Evolutionary conservation across 92 coral and sea anemone genomes (phyloP).

Genomic region (Phenganax marumi): DNA sequence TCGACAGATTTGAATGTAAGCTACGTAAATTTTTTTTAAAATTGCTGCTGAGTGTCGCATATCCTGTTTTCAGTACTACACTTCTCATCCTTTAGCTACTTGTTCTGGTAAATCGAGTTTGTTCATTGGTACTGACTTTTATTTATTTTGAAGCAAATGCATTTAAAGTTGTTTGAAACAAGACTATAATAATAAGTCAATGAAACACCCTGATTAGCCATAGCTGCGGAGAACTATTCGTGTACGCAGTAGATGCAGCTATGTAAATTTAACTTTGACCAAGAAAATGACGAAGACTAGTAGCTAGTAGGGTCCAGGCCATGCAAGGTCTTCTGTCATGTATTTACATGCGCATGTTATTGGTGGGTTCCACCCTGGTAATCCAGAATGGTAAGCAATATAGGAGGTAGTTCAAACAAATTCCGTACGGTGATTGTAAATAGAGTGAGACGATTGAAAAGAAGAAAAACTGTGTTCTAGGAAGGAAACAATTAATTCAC

Average conservation of each 20-base stretch:
- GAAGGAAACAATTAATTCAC: neutral
- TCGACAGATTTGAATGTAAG: neutral
- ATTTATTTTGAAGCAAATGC: too few species aligned
- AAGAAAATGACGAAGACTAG: too few species aligned
- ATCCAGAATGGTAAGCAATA: neutral
- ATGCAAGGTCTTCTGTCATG: neutral
- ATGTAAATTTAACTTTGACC: too few species aligned
- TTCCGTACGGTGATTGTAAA: neutral
- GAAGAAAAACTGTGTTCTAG: slow-evolving; percentile 2
- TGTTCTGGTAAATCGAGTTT: too few species aligned
- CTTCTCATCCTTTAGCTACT: neutral
- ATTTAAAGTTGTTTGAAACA: too few species aligned
- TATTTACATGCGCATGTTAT: neutral
- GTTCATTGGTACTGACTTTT: too few species aligned
- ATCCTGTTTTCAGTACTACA: neutral
- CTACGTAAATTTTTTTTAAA: neutral
- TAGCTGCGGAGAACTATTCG: too few species aligned
- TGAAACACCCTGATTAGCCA: too few species aligned
- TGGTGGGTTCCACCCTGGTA: neutral
- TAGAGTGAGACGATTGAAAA: neutral
- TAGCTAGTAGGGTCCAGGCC: too few species aligned
- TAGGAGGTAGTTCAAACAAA: slow-evolving; percentile 26
- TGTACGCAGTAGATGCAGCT: too few species aligned
- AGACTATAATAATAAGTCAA: too few species aligned
- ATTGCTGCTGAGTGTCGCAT: too few species aligned